Conservation (phyloP, 2,113 vertebrate species). For the Thamnaconus septentrionalis region DNA sequence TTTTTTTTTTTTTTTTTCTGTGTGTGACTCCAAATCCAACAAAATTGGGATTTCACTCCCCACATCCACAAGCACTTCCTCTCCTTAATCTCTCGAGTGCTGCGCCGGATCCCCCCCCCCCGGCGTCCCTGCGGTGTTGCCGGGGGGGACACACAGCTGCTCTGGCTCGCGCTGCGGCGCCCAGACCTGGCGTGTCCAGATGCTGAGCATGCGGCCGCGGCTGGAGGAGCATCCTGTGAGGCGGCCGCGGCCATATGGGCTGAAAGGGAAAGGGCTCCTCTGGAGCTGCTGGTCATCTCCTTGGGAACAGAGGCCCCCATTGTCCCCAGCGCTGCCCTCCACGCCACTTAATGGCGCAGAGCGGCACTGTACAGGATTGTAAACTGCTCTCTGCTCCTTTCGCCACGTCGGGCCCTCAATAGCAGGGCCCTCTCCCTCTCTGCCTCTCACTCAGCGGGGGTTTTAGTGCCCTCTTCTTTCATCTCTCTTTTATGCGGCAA, state of each 20-base stretch:
- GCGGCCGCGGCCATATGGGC: constrained; percentile 78
- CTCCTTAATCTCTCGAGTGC: constrained; percentile 66
- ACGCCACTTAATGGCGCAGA: constrained; percentile 78
- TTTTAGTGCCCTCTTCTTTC: constrained; percentile 75
- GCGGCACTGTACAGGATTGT: constrained; percentile 84
- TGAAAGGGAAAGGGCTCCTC: constrained; percentile 64
- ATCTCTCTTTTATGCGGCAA: constrained; percentile 62
- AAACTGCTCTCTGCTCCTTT: constrained; percentile 75
- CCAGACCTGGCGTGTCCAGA: constrained; percentile 80
- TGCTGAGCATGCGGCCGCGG: constrained; percentile 75
- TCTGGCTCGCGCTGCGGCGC: constrained; percentile 41
- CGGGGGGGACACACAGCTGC: constrained; percentile 68
- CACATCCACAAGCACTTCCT: constrained; percentile 63
- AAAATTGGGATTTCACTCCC: constrained; percentile 55
- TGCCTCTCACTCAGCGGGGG: constrained; percentile 71
- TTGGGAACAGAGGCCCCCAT: constrained; percentile 62
- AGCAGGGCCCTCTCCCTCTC: constrained; percentile 63
- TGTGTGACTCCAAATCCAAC: constrained; percentile 51
- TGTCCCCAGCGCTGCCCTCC: constrained; percentile 68
- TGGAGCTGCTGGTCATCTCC: constrained; percentile 61
- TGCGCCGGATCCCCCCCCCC: constrained; percentile 36
- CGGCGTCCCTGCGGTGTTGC: constrained; percentile 53
- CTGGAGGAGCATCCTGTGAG: constrained; percentile 66
- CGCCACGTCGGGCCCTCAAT: constrained; percentile 65
- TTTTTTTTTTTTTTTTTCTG: constrained; percentile 6